A percentile compares a stretch with the other conserved stretches of the same genome.
phyloP scores from a whole-genome alignment of 2,113 vertebrate genomes.

The Mirza zaza region DNA sequence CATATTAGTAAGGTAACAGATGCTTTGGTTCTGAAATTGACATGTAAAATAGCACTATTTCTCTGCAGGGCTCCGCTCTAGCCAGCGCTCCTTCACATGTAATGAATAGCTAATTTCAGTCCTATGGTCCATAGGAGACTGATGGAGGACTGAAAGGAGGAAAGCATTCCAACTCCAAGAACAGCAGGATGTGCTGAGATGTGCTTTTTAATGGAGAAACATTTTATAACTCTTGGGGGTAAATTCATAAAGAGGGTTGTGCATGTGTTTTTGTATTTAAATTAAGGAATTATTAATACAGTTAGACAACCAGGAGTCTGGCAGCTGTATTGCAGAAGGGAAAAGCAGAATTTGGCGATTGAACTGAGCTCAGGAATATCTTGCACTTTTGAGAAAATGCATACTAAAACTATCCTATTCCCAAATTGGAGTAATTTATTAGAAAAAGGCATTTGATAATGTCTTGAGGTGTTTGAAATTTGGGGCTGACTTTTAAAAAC shows the following conservation, averaged over 20 bases:
- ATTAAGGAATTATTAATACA: slow-evolving; percentile 72
- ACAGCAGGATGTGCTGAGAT: slow-evolving; percentile 78
- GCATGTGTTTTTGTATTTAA: slow-evolving; percentile 76
- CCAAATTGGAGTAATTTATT: slow-evolving; percentile 13
- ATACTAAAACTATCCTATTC: background rate
- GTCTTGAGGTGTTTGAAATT: slow-evolving; percentile 36
- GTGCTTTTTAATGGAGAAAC: slow-evolving; percentile 79
- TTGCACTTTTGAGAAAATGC: slow-evolving; percentile 34
- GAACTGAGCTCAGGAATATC: background rate
- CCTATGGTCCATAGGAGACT: slow-evolving; percentile 79
- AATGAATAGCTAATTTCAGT: slow-evolving; percentile 87
- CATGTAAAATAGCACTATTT: slow-evolving; percentile 78
- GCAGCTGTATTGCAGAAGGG: background rate
- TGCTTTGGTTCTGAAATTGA: slow-evolving; percentile 83
- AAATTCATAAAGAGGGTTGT: slow-evolving; percentile 73
- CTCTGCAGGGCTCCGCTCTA: slow-evolving; percentile 79
- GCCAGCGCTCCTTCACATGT: slow-evolving; percentile 81
- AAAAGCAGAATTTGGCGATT: slow-evolving; percentile 23
- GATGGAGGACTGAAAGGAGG: background rate
- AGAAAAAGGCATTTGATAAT: slow-evolving; percentile 39
- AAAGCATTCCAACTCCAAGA: slow-evolving; percentile 65
- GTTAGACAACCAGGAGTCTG: slow-evolving; percentile 47
- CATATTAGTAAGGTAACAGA: slow-evolving; percentile 83
- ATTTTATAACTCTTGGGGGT: slow-evolving; percentile 78
- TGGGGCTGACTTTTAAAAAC: slow-evolving; percentile 29